Base-by-base conservation (phyloP, 2,113 vertebrate genomes). In the Macheiramphus alcinus region DNA sequence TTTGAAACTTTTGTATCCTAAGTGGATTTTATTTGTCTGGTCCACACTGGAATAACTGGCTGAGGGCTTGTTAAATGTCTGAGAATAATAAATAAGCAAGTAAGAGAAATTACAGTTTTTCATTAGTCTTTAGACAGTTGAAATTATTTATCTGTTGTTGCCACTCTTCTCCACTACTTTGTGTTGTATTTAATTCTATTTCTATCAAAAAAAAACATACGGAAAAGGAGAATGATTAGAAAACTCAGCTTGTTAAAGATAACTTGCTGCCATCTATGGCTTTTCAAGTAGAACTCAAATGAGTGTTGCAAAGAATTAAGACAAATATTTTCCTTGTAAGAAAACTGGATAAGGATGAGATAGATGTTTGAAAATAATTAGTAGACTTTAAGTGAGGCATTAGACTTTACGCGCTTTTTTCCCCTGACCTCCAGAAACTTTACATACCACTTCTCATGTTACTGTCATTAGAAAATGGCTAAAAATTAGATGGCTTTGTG, bases 211-310 rank as follows among this genome's bases (percentile, higher is more conserved):
- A 93, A 42, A 66, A 80, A 4, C 47, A 21, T 52, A 29, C 0
- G 2, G 65, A 63, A 86, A 76, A 78, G 29, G 26, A n/a, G 29
- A 72, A 76, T 36, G 0, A 75, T 82, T 59, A 53, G 48, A 90
- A 88, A 94, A 56, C 27, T 71, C 40, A n/a, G 7, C 53, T 91
- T 62, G 66, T 53, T 79, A 47, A 86, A 87, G 68, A 32, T 79
- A 81, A 91, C 87, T 87, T 93, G 40, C 80, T 94, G 65, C 52
- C 73, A 87, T 85, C 76, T 87, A 65, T 84, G 70, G 88, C 90
- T 94, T 92, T 92, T 84, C 5, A 4, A 65, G 40, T 65, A 75
- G 75, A 91, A 94, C 17, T 89, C 72, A 75, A 80, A 59, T 45
- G 7, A 74, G 12, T 32, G 13, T 40, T 65, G 36, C 40, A 62